Percentiles rank a stretch among this genome's conserved stretches.
Evolutionary conservation across 2,113 vertebrate species (phyloP).

Genomic region (Taxidea taxus): DNA sequence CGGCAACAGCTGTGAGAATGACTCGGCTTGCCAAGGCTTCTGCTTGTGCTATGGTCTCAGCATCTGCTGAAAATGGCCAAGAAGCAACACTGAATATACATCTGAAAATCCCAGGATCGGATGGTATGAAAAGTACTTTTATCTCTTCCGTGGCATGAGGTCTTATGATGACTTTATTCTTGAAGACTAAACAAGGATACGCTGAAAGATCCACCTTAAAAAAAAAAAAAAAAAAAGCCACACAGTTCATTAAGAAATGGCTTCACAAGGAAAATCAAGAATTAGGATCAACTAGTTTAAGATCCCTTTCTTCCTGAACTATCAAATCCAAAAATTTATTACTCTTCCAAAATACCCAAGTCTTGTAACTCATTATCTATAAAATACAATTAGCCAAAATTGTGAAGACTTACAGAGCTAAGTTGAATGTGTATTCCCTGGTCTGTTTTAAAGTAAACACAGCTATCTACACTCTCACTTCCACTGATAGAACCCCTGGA

Average conservation of each 20-base stretch:
- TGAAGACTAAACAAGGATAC: slow-evolving; percentile 94
- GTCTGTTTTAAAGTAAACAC: background rate
- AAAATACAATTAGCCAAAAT: background rate
- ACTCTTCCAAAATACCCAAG: slow-evolving; percentile 1
- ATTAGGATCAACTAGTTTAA: background rate
- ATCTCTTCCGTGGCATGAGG: slow-evolving; percentile 92
- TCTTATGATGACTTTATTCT: slow-evolving; percentile 93
- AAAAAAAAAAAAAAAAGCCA: background rate
- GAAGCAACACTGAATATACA: slow-evolving; percentile 92
- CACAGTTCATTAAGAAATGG: background rate
- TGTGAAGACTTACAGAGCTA: background rate
- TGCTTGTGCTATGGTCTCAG: slow-evolving; percentile 85
- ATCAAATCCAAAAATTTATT: background rate
- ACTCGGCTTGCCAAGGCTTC: slow-evolving; percentile 90
- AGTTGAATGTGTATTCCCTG: background rate
- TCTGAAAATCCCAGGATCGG: slow-evolving; percentile 90
- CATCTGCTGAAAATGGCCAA: slow-evolving; percentile 92
- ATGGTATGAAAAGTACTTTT: slow-evolving; percentile 93
- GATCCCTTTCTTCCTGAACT: background rate
- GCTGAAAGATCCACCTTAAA: slow-evolving; percentile 87
- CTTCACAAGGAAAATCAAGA: slow-evolving; percentile 8
- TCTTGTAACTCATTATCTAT: background rate
- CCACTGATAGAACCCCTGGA: background rate
- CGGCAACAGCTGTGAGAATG: slow-evolving; percentile 90
- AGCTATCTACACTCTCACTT: background rate